phyloP scores from a whole-genome alignment of 2,797 vertebrate species.

The Manis pentadactyla region DNA sequence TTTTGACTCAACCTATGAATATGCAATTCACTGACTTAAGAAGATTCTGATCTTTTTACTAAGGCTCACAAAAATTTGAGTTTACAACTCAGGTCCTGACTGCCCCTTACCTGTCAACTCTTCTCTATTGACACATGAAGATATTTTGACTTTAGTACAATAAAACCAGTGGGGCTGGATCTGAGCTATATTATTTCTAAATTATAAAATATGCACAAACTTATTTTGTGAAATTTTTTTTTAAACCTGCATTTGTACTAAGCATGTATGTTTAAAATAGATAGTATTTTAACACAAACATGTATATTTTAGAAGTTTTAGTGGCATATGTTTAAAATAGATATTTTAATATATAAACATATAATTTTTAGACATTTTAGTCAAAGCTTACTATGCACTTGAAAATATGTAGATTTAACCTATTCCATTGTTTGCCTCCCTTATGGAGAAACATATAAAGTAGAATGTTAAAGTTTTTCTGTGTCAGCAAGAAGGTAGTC shows the following conservation, averaged over 20 bases:
- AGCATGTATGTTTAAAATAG: background rate
- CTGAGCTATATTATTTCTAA: background rate
- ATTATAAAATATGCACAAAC: background rate
- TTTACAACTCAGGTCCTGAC: background rate
- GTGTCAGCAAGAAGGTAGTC: background rate
- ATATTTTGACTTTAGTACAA: background rate
- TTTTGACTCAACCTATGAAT: background rate
- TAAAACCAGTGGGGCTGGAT: background rate
- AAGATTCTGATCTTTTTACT: background rate
- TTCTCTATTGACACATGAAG: background rate
- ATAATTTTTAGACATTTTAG: background rate
- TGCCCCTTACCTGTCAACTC: background rate
- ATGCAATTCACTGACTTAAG: background rate
- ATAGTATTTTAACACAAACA: background rate
- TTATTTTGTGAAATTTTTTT: background rate
- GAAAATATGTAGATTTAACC: background rate
- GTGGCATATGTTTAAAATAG: background rate
- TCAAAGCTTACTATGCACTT: background rate
- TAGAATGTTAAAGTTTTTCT: background rate
- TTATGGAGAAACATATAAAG: background rate
- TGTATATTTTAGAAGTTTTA: background rate
- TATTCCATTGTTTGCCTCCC: background rate
- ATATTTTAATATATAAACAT: background rate
- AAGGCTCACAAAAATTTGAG: background rate
- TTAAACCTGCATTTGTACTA: background rate